Percentiles rank a stretch among this genome's conserved stretches.
These are phyloP conservation scores for Odontomachus brunneus DNA, from an alignment of 1,140 invertebrate species.

Conservation along the genomic window DNA sequence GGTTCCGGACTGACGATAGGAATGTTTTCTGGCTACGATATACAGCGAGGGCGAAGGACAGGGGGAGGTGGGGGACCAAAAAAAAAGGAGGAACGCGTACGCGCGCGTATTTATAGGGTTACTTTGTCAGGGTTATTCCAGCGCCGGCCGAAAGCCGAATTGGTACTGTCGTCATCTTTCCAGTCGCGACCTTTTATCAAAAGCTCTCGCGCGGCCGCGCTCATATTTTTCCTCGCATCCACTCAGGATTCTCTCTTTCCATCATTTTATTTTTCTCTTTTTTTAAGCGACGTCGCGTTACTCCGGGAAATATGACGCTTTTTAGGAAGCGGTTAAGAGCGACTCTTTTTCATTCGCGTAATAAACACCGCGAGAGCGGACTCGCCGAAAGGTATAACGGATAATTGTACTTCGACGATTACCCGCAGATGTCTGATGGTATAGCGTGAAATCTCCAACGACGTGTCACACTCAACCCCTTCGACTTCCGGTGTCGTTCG, in stretches of 20 bases:
- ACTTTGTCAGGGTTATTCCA: slow-evolving; percentile 47
- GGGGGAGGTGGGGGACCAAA: slow-evolving; percentile 7
- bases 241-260: slow-evolving; percentile 1
- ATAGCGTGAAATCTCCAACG: slow-evolving; percentile 20
- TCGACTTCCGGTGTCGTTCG: neutral
- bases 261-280: neutral
- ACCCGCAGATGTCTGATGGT: slow-evolving; percentile 27
- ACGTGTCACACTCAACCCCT: neutral
- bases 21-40: slow-evolving; percentile 69
- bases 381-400: slow-evolving; percentile 29
- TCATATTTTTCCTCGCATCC: slow-evolving; percentile 51
- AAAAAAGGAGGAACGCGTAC: neutral
- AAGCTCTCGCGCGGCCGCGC: slow-evolving; percentile 30
- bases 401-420: slow-evolving; percentile 33
- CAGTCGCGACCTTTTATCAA: slow-evolving; percentile 55
- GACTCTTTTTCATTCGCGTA: slow-evolving; percentile 40
- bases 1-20: slow-evolving; percentile 67
- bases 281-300: slow-evolving; percentile 22
- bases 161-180: slow-evolving; percentile 38
- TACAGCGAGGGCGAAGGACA: no score
- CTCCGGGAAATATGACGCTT: slow-evolving; percentile 45
- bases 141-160: slow-evolving; percentile 39
- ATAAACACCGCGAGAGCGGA: slow-evolving; percentile 20
- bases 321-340: slow-evolving; percentile 49
- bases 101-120: slow-evolving; percentile 59